phyloP scores from a whole-genome alignment of 2,797 vertebrate genomes.

The Sphaeramia orbicularis region DNA sequence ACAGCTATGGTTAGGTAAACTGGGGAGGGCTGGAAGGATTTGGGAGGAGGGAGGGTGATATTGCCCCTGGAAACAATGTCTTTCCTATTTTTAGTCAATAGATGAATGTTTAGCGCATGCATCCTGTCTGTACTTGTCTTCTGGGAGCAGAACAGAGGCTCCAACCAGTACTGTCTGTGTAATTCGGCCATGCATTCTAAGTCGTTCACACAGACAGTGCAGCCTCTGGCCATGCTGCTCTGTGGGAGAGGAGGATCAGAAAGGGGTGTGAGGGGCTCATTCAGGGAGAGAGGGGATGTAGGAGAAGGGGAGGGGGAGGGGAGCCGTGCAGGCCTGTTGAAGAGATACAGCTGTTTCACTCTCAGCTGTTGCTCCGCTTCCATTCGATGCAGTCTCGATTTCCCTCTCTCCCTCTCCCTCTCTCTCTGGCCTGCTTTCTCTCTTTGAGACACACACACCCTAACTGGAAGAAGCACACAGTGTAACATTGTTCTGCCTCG shows the following conservation, averaged over 20 bases:
- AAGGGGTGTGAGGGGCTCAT: constrained; percentile 67
- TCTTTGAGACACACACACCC: constrained; percentile 25
- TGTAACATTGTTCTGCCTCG: constrained; percentile 72
- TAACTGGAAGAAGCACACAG: constrained; percentile 59
- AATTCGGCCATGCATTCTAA: constrained; percentile 4
- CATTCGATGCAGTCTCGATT: constrained; percentile 49
- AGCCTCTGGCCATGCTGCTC: constrained; percentile 51
- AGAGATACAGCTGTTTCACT: constrained; percentile 85
- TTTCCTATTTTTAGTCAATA: constrained; percentile 81
- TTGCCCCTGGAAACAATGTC: constrained; percentile 63
- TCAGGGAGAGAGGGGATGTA: constrained; percentile 49
- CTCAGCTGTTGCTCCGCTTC: constrained; percentile 83
- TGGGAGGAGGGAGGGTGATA: constrained; percentile 26
- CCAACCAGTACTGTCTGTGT: constrained; percentile 10
- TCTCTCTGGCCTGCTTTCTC: not conserved
- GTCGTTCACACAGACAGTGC: constrained; percentile 8
- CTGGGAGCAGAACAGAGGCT: constrained; percentile 43
- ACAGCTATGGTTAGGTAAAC: constrained; percentile 5
- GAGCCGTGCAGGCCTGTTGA: constrained; percentile 49
- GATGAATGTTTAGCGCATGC: constrained; percentile 67
- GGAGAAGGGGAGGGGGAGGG: constrained; percentile 18
- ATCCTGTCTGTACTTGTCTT: constrained; percentile 72
- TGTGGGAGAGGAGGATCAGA: constrained; percentile 61
- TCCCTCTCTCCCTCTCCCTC: constrained; percentile 12
- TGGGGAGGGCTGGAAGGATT: constrained; percentile 9